Evolutionary conservation across 2,888 invertebrate genomes (phyloP), one percentile per base, ranked within the genome.

Genomic region (Folsomia manolachei): DNA sequence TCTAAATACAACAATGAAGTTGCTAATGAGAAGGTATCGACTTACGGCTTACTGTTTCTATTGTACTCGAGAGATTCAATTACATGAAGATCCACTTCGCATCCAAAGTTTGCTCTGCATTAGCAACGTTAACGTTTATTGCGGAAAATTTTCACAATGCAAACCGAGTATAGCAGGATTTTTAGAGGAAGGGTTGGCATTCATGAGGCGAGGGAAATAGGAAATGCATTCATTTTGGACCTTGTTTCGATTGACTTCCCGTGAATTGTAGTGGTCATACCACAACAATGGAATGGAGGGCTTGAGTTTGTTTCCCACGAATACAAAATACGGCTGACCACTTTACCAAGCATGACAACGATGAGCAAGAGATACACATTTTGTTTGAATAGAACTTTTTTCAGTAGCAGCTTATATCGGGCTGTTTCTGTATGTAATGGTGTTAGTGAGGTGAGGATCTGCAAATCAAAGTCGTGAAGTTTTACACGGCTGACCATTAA

Each of bases 401-500:
- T n/a, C n/a, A n/a, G n/a, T n/a, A n/a, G n/a, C n/a, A n/a, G n/a
- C n/a, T n/a, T n/a, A n/a, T n/a, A n/a, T n/a, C n/a, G n/a, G n/a
- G n/a, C n/a, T n/a, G n/a, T n/a, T n/a, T n/a, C n/a, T n/a, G n/a
- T n/a, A n/a, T n/a, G n/a, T n/a, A n/a, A n/a, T n/a, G n/a, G n/a
- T n/a, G n/a, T n/a, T n/a, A n/a, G n/a, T n/a, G n/a, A n/a, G n/a
- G n/a, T n/a, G n/a, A n/a, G n/a, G n/a, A n/a, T n/a, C n/a, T n/a
- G n/a, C n/a, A n/a, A n/a, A n/a, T n/a, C n/a, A n/a, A n/a, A n/a
- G n/a, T n/a, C n/a, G n/a, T n/a, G n/a, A n/a, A n/a, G n/a, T n/a
- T 66, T 66, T 66, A 52, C 65, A 66, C 52, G 65, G 52, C 52
- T 66, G 65, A 64, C 65, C 65, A 66, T 66, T 66, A 66, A 23